Base-by-base conservation (phyloP, 2,888 invertebrate species). In the Aphelenchoides bicaudatus region DNA sequence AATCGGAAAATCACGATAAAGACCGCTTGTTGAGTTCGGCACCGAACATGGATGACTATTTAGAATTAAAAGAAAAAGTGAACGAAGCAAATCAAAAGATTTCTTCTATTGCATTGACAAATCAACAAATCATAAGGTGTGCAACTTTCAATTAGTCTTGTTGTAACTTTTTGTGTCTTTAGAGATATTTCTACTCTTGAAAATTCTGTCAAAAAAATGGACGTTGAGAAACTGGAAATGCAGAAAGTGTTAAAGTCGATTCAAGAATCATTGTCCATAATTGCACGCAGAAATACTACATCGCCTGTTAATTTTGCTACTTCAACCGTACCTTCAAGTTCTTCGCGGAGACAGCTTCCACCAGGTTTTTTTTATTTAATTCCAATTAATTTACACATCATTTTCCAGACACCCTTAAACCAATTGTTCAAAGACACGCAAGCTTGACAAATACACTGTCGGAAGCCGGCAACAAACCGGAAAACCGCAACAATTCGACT, bases 61-160 rank as follows among this genome's bases (percentile, higher is more conserved):
- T 67, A 13, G 67, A 67, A 43, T 48, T 67, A 13, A 66, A 63
- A 27, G 67, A 67, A n/a, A 58, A 63, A 31, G 43, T 69, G 51
- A 29, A 46, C 21, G 66, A 67, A n/a, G 58, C 63, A 23, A 52
- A 59, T 21, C 52, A 50, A 10, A 58, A 56, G 31, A 25, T 65
- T 5, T 43, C 65, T 13, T 23, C 39, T n/a, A 30, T 67, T 6
- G 51, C 19, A 13, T 6, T 39, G 3, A 27, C 59, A 5, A 66
- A 63, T 38, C 31, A 34, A 3, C 58, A 67, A 28, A 54, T 63
- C 19, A 16, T 61, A 23, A 30, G 25, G 28, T 46, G 16, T 38
- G 56, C 21, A 31, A n/a, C 2, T 19, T 48, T 16, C 52, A 13
- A 2, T 49, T 52, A 39, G 52, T 16, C 19, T n/a, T 23, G 50